These are phyloP conservation scores for Venustoraphidia nigricollis DNA, from an alignment of 2,888 invertebrate species.

Conservation along the genomic window DNA sequence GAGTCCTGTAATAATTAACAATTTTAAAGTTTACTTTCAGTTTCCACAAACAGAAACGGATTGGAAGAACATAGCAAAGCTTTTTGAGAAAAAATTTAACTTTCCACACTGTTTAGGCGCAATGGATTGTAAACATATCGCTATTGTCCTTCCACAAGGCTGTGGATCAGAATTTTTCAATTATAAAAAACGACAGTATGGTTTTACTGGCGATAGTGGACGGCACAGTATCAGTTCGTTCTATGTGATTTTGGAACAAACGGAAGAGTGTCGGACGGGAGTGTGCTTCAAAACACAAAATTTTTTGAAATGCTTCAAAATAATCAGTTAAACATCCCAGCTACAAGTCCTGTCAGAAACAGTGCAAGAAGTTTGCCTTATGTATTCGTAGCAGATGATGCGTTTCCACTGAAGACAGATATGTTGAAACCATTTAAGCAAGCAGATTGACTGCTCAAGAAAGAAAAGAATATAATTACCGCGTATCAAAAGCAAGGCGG, in stretches of 20 bases:
- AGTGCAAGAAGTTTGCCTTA: conserved; percentile 4
- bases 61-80: conserved; percentile 11
- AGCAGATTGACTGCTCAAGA: conserved; percentile 4
- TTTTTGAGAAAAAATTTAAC: conserved; percentile 13
- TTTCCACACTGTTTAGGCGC: conserved; percentile 15
- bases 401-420: conserved; percentile 12
- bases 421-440: conserved; percentile 12
- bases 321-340: conserved; percentile 6
- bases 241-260: conserved; percentile 13
- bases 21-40: conserved; percentile 9
- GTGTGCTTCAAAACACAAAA: conserved; percentile 12
- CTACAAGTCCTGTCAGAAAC: conserved; percentile 5
- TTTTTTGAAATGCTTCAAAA: conserved; percentile 11
- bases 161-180: conserved; percentile 16
- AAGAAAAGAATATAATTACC: conserved; percentile 14
- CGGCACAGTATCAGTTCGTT: conserved; percentile 15
- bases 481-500: conserved; percentile 11
- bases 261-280: conserved; percentile 14
- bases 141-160: conserved; percentile 11
- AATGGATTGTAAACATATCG: conserved; percentile 16
- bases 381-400: conserved; percentile 15
- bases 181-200: conserved; percentile 14
- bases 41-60: conserved; percentile 11
- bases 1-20: neutral
- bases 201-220: conserved; percentile 14